phyloP scores from a whole-genome alignment of 2,797 vertebrate genomes.

The Eulemur rubriventer region DNA sequence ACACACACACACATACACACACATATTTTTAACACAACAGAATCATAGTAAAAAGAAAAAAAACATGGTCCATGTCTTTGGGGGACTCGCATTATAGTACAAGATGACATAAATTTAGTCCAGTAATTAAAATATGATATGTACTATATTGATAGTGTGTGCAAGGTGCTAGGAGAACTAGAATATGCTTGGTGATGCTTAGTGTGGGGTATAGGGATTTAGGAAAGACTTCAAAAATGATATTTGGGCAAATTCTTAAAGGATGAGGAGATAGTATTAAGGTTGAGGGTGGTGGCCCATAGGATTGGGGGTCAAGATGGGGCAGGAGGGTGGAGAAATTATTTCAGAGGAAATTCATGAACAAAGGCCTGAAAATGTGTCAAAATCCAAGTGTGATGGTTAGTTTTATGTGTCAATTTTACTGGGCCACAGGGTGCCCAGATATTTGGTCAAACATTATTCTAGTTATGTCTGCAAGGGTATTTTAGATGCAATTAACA shows the following conservation, averaged over 20 bases:
- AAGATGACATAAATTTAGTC: not conserved
- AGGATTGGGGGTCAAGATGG: not conserved
- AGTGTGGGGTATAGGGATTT: not conserved
- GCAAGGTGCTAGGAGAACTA: not conserved
- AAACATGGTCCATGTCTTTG: not conserved
- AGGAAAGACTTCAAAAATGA: not conserved
- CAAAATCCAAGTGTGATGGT: accelerated
- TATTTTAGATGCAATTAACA: not conserved
- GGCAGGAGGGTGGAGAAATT: not conserved
- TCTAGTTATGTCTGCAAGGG: not conserved
- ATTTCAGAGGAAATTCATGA: not conserved
- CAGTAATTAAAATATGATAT: not conserved
- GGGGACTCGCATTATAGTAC: not conserved
- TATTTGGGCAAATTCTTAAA: not conserved
- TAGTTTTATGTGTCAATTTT: not conserved
- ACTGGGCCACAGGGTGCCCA: not conserved
- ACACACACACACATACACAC: too few species aligned
- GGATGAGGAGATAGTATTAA: not conserved
- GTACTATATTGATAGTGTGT: not conserved
- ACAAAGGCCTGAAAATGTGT: not conserved
- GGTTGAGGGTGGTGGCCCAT: not conserved
- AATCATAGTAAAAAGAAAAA: not conserved
- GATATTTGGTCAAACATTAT: not conserved
- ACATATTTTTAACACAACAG: not conserved
- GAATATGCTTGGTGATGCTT: not conserved